Evolutionary conservation across 2,797 vertebrate species (phyloP).

Genomic region (Micromesistius poutassou): DNA sequence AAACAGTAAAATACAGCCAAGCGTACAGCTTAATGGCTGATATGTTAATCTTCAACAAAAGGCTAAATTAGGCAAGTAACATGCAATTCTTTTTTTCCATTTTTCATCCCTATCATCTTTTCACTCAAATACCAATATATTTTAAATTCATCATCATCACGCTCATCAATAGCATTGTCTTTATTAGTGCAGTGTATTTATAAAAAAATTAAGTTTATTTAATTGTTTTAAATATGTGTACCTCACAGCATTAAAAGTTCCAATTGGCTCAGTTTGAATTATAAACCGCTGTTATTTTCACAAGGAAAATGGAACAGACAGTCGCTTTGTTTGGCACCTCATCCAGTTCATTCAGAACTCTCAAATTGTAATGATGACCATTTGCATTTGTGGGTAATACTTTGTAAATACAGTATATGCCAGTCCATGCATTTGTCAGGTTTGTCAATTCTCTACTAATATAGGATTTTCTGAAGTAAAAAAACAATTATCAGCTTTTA

Average conservation of each 20-base stretch:
- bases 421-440: conserved; percentile 44
- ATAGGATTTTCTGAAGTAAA: conserved; percentile 47
- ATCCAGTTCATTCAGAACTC: conserved; percentile 40
- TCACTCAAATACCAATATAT: background rate
- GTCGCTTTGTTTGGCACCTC: conserved; percentile 56
- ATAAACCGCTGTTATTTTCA: conserved; percentile 23
- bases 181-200: conserved; percentile 37
- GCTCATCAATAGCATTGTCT: conserved; percentile 51
- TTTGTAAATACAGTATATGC: conserved; percentile 30
- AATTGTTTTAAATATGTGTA: conserved; percentile 28
- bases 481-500: conserved; percentile 39
- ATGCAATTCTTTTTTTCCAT: conserved; percentile 45
- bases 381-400: conserved; percentile 27
- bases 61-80: conserved; percentile 44
- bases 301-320: conserved; percentile 43
- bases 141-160: conserved; percentile 4
- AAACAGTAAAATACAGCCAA: conserved; percentile 60
- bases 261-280: conserved; percentile 58
- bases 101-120: conserved; percentile 20
- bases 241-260: conserved; percentile 37
- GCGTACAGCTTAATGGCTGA: conserved; percentile 50
- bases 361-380: conserved; percentile 27
- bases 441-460: conserved; percentile 43
- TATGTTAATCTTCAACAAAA: conserved; percentile 46
- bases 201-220: conserved; percentile 29